These are phyloP conservation scores for Poliocrania exsul DNA, from an alignment of 2,797 vertebrate species.

Conservation along the genomic window DNA sequence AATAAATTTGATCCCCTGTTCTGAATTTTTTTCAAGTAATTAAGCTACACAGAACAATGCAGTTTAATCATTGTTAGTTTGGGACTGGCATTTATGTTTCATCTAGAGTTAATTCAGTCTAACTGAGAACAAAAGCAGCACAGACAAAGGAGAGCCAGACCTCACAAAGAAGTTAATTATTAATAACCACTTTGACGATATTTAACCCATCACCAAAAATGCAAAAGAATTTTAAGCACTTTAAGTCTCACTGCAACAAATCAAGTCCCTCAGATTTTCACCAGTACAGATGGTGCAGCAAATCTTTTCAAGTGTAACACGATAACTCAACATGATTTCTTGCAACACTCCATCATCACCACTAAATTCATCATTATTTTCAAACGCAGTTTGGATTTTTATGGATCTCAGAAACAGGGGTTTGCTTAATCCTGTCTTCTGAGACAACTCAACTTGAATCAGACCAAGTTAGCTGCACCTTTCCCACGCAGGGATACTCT, in stretches of 20 bases:
- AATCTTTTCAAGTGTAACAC: neutral
- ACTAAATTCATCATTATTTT: neutral
- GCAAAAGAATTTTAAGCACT: neutral
- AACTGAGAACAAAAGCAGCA: constrained; percentile 4
- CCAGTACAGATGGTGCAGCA: neutral
- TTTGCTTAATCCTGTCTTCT: neutral
- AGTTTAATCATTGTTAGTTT: neutral
- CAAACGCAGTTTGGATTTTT: neutral
- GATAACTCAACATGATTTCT: neutral
- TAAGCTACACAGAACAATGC: neutral
- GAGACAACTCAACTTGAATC: neutral
- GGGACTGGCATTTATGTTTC: neutral
- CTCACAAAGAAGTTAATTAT: constrained; percentile 12
- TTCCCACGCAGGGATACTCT: neutral
- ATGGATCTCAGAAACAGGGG: neutral
- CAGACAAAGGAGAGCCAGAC: neutral
- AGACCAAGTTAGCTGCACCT: neutral
- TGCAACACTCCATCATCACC: neutral
- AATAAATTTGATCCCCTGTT: neutral
- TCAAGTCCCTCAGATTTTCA: neutral
- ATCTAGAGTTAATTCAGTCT: constrained; percentile 15
- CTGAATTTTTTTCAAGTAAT: neutral
- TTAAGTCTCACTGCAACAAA: neutral
- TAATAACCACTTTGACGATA: constrained; percentile 17
- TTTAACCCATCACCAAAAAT: constrained; percentile 21